Evolutionary conservation across 2,888 invertebrate genomes (phyloP).

Genomic region (Orthonychiurus folsomi): DNA sequence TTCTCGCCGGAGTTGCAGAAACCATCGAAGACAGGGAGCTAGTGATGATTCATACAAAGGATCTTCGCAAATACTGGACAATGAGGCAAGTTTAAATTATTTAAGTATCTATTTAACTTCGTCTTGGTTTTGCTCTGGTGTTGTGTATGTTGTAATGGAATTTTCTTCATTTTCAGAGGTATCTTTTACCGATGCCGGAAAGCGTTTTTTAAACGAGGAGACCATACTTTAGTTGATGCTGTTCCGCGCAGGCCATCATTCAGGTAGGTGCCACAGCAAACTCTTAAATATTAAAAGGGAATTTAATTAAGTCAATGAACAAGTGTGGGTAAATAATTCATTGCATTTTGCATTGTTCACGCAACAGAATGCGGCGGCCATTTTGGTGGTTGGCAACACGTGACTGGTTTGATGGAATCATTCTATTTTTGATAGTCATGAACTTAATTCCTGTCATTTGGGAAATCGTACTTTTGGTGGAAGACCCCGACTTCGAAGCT

Average conservation of each 20-base stretch:
- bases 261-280: too few relatives aligned
- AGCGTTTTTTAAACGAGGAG: neutral
- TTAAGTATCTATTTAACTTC: neutral
- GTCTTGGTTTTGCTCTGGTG: too few relatives aligned
- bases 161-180: constrained; percentile 2
- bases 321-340: too few relatives aligned
- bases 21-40: constrained; percentile 47
- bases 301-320: too few relatives aligned
- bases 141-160: too few relatives aligned
- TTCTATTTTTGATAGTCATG: constrained; percentile 34
- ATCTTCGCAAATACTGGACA: constrained; percentile 48
- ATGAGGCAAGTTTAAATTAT: neutral
- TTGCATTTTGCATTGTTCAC: too few relatives aligned
- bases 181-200: constrained; percentile 6
- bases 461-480: constrained; percentile 42
- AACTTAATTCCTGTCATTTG: constrained; percentile 41
- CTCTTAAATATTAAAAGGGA: too few relatives aligned
- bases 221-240: neutral
- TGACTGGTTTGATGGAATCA: constrained; percentile 46
- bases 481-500: neutral
- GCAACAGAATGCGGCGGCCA: neutral
- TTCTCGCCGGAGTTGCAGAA: constrained; percentile 51
- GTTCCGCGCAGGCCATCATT: neutral
- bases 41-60: constrained; percentile 46
- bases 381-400: constrained; percentile 34